Base-by-base conservation (phyloP, 2,888 invertebrate genomes). In the Caenorhabditis uteleia region DNA sequence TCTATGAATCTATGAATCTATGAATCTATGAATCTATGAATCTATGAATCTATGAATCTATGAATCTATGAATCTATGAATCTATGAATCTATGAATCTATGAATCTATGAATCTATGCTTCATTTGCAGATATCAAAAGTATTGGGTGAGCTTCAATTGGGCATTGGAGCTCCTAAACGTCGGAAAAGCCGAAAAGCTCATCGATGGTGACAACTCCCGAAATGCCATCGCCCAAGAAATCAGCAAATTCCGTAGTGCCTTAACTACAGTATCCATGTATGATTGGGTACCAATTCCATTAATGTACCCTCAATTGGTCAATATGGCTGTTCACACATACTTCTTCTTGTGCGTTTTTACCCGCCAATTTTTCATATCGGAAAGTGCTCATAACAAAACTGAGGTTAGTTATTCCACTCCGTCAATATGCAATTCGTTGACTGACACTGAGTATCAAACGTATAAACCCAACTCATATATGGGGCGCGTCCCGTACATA, bases 101-200 rank as follows among this genome's bases (percentile, higher is more conserved):
- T n/a, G n/a, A n/a, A n/a, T n/a, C n/a, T n/a, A n/a, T n/a, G n/a
- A n/a, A n/a, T n/a, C n/a, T n/a, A n/a, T n/a, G n/a, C n/a, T n/a
- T n/a, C n/a, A n/a, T n/a, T 21, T 21, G 5, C 23, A 43, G 61
- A 21, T 78, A 75, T 44, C 64, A 69, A 39, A 77, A 76, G 42
- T 79, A 78, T 43, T 78, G 79, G 79, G 53, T 78, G 26, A 77
- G 79, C 5, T 70, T 76, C 46, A 77, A 77, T 45, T 78, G 79
- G 79, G 59, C 68, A 7, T 70, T 75, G 21, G 53, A 73, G 34
- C 39, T 78, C 27, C 27, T 79, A 26, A 70, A 70, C 39, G 55
- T 53, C 18, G 70, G 64, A n/a, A 60, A 65, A 42, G 36, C 50
- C 18, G 70, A 70, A 39, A 59, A 60, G n/a, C 43, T 57, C 33